phyloP scores from a whole-genome alignment of 2,797 vertebrate genomes.

The Hirundo rustica region DNA sequence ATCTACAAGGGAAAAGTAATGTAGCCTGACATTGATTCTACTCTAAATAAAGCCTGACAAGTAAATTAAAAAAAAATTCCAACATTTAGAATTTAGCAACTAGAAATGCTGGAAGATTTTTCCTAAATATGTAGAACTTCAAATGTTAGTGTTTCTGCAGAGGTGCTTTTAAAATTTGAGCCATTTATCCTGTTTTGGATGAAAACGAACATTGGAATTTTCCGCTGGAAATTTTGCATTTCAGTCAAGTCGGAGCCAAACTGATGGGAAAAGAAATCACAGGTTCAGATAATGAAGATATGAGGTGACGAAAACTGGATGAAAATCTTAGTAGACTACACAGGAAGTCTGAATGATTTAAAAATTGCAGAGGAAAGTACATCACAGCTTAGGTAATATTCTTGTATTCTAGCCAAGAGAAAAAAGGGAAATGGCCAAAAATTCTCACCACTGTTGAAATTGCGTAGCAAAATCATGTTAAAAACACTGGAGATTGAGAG shows the following conservation, averaged over 20 bases:
- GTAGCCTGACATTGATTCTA: neutral
- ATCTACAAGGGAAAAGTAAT: neutral
- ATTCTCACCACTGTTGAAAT: neutral
- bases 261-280: neutral
- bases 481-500: neutral
- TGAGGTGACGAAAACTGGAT: neutral
- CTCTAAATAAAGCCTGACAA: neutral
- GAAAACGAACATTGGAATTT: neutral
- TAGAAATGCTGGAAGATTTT: neutral
- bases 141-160: neutral
- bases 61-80: neutral
- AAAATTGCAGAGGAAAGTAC: constrained; percentile 18
- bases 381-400: constrained; percentile 15
- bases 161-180: neutral
- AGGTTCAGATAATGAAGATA: constrained; percentile 4
- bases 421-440: neutral
- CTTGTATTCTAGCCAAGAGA: constrained; percentile 12
- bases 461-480: neutral
- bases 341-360: neutral
- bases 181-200: neutral
- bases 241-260: neutral
- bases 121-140: neutral
- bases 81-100: neutral
- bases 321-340: neutral
- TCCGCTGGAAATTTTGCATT: neutral